phyloP scores from a whole-genome alignment of 2,888 invertebrate genomes.

The Mythimna lalbum region DNA sequence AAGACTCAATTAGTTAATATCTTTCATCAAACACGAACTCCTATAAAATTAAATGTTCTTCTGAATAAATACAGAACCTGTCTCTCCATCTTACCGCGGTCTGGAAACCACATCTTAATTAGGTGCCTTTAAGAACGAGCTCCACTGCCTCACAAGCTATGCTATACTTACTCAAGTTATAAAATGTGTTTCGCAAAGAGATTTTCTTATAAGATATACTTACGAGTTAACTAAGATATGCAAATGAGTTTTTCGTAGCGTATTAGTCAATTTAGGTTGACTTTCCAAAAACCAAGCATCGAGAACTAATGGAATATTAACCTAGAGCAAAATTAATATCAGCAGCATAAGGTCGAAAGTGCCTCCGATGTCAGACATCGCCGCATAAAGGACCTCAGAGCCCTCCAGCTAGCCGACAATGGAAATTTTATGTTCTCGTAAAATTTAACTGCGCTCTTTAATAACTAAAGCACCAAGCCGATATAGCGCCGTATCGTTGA shows the following conservation, averaged over 20 bases:
- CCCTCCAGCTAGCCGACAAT: constrained; percentile 79
- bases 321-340: constrained; percentile 53
- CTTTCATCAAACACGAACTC: constrained; percentile 26
- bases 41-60: constrained; percentile 42
- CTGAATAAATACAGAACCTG: constrained; percentile 40
- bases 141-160: constrained; percentile 35
- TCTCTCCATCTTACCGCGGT: constrained; percentile 46
- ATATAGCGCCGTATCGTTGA: constrained; percentile 88
- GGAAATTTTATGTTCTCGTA: constrained; percentile 85
- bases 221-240: constrained; percentile 3
- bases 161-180: constrained; percentile 26
- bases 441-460: constrained; percentile 88
- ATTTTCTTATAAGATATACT: not conserved
- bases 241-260: not conserved
- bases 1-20: constrained; percentile 22
- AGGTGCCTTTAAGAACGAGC: constrained; percentile 37
- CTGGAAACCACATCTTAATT: constrained; percentile 55
- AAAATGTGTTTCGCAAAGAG: not conserved
- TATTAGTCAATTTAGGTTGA: not conserved
- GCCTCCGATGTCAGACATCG: constrained; percentile 63
- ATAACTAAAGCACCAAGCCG: constrained; percentile 87
- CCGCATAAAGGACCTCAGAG: constrained; percentile 75
- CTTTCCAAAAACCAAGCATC: constrained; percentile 4
- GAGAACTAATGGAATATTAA: constrained; percentile 26
- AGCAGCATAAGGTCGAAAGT: constrained; percentile 64